Evolutionary conservation across 2,797 vertebrate genomes (phyloP), one percentile per base, ranked within the genome.

Genomic region (Xenentodon cancila): DNA sequence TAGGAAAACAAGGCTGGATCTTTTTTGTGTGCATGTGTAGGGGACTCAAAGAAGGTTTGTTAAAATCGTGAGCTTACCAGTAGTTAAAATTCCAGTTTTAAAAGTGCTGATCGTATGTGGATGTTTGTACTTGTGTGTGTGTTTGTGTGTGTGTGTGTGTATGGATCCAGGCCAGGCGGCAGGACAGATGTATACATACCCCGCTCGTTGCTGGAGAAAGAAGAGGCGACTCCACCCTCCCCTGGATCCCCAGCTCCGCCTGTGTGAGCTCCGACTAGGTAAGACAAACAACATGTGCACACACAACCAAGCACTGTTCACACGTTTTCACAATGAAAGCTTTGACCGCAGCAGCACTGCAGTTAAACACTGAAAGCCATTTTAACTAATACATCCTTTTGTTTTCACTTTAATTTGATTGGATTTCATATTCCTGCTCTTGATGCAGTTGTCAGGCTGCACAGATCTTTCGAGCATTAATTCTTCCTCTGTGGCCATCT

Each of bases 161-260:
- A 62, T 84, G 53, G 57, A 34, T 75, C 19, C 82, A 99, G 97
- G 95, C 59, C 89, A 96, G 68, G 96, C 95, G 55, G 94, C 95
- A 0, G 97, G 97, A 90, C 97, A 99, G 92, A 94, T 99, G 84
- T 99, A 99, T 79, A 97, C 96, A 0, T 99, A 99, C 75, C 97
- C 97, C 12, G 96, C 97, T 46, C 96, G 97, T 48, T 99, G 96
- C 88, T 99, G 97, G 97, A 95, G 96, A 79, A 99, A 99, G 92
- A 99, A 97, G 91, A 94, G 96, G 83, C 92, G 95, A 86, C 94
- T 98, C 73, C 97, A 98, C 81, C 94, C 95, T 1, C 95, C 96
- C 11, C 94, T 98, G 79, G 97, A 99, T 82, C 97, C 97, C 37
- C 96, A 97, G 88, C 94, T 99, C 72, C 95, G 96, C 62, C 92